These are phyloP conservation scores for Pristionchus arcanus DNA, from an alignment of 2,888 invertebrate genomes.

Conservation along the genomic window DNA sequence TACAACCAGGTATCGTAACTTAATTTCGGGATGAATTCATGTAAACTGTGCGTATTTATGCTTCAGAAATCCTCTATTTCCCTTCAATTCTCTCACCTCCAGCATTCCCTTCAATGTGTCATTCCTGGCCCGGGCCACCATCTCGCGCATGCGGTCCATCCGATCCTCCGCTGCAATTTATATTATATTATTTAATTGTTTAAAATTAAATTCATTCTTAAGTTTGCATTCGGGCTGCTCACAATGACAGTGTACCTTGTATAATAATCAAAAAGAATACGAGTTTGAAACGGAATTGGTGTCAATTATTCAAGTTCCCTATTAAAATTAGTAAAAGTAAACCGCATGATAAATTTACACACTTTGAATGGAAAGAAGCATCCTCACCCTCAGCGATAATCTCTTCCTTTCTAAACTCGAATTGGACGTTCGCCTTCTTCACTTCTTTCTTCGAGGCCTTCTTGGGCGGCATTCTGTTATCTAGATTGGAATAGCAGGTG, in stretches of 20 bases:
- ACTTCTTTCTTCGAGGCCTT: background rate
- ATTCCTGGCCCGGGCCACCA: background rate
- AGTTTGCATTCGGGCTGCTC: too few species aligned
- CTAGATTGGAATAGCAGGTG: background rate
- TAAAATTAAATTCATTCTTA: background rate
- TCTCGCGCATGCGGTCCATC: background rate
- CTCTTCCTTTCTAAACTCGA: background rate
- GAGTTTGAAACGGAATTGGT: too few species aligned
- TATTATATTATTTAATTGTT: background rate
- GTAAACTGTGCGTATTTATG: too few species aligned
- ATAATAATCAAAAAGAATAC: too few species aligned
- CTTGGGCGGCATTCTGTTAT: slow-evolving; percentile 42
- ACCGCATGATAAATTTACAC: too few species aligned
- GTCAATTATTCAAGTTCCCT: too few species aligned
- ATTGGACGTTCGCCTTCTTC: background rate
- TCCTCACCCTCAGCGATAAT: background rate
- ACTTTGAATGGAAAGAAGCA: background rate
- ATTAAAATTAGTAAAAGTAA: too few species aligned
- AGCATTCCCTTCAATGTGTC: background rate
- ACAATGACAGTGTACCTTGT: too few species aligned
- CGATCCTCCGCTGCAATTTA: slow-evolving; percentile 3
- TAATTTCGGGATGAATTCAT: too few species aligned
- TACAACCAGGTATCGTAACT: too few species aligned
- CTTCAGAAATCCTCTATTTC: background rate
- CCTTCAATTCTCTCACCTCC: background rate